Evolutionary conservation across 2,888 invertebrate species (phyloP).

Genomic region (Drosophila mettleri): DNA sequence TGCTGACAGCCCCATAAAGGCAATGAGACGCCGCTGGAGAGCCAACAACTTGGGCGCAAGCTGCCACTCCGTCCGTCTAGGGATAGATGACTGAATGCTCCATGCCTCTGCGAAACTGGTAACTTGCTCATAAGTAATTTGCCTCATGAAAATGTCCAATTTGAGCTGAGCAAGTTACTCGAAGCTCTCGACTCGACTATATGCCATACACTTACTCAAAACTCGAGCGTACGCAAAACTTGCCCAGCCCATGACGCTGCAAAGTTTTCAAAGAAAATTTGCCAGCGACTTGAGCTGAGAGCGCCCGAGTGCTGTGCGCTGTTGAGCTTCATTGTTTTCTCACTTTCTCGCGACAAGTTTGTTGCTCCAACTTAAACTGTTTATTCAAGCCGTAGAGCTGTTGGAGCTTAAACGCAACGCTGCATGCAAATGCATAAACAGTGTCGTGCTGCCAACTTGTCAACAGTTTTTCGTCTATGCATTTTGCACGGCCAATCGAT

Average conservation of each 20-base stretch:
- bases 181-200: not conserved
- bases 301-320: not conserved
- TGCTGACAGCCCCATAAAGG: conserved; percentile 61
- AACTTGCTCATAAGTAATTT: conserved; percentile 67
- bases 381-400: not conserved
- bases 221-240: conserved; percentile 21
- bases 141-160: conserved; percentile 69
- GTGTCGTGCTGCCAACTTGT: conserved; percentile 6
- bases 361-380: not conserved
- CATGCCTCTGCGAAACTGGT: conserved; percentile 27
- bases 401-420: not conserved
- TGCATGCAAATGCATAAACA: conserved; percentile 2
- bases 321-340: conserved; percentile 32
- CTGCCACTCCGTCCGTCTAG: not conserved
- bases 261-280: conserved; percentile 41
- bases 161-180: conserved; percentile 45
- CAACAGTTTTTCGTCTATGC: not conserved
- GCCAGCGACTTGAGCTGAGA: not conserved
- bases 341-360: conserved; percentile 39
- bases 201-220: conserved; percentile 1
- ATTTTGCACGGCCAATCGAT: conserved; percentile 21
- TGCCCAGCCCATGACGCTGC: conserved; percentile 9
- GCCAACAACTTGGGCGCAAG: no score
- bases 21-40: conserved; percentile 47
- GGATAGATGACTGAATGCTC: conserved; percentile 10